These are phyloP conservation scores for Diuraphis noxia DNA, from an alignment of 1,140 invertebrate genomes.

Conservation along the genomic window DNA sequence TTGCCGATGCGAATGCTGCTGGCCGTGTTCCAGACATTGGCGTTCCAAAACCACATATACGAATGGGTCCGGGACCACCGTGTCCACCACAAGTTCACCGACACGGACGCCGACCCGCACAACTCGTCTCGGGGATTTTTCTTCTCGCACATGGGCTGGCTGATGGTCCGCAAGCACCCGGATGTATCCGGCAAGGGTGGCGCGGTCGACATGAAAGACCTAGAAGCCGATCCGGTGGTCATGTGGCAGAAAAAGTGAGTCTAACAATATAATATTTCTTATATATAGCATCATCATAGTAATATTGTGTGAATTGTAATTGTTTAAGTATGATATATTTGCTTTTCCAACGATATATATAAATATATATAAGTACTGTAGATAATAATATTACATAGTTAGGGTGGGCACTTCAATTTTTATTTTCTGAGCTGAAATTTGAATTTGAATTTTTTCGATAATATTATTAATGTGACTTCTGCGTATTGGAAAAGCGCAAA, in stretches of 20 bases:
- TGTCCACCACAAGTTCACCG: constrained; percentile 89
- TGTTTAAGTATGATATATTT: neutral
- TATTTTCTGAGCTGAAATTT: neutral
- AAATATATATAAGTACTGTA: too few relatives aligned
- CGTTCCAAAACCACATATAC: constrained; percentile 76
- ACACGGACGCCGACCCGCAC: constrained; percentile 89
- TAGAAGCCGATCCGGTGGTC: constrained; percentile 74
- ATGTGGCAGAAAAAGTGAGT: constrained; percentile 67
- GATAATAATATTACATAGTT: neutral
- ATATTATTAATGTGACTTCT: neutral
- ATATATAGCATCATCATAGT: too few relatives aligned
- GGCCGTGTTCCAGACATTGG: constrained; percentile 74
- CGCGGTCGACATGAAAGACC: constrained; percentile 78
- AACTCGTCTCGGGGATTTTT: constrained; percentile 76
- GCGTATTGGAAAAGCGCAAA: too few relatives aligned
- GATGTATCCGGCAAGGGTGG: constrained; percentile 80
- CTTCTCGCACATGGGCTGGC: constrained; percentile 92
- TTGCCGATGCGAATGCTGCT: constrained; percentile 76
- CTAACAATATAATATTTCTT: neutral
- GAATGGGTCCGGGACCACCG: constrained; percentile 84
- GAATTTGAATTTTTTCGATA: neutral
- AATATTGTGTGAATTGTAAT: neutral
- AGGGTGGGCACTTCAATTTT: neutral
- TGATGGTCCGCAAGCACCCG: constrained; percentile 82
- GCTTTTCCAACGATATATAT: neutral